These are phyloP conservation scores for Cisticola juncidis DNA, from an alignment of 2,113 vertebrate species.

Conservation along the genomic window DNA sequence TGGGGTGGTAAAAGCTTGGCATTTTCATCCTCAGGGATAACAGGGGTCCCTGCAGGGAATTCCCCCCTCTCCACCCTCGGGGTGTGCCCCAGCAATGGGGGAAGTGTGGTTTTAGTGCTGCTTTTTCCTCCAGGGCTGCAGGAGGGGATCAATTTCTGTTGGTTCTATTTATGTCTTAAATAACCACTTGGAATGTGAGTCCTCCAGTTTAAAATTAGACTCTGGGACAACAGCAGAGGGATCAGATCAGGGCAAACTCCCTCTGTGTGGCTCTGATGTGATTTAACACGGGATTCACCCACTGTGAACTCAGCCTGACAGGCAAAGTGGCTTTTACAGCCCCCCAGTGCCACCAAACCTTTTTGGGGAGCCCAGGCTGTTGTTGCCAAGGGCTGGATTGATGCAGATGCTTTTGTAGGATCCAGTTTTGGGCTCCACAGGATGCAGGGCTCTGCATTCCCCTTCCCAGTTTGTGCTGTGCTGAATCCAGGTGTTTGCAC, in stretches of 20 bases:
- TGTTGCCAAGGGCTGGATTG: background rate
- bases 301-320: background rate
- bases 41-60: background rate
- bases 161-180: slow-evolving; percentile 4
- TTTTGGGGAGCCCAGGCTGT: background rate
- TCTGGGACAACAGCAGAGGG: background rate
- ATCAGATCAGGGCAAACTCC: background rate
- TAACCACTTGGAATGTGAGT: background rate
- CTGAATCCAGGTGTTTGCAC: background rate
- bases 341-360: background rate
- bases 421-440: background rate
- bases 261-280: background rate
- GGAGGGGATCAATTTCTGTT: background rate
- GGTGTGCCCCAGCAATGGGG: background rate
- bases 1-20: background rate
- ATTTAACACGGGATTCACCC: background rate
- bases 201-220: slow-evolving; percentile 44
- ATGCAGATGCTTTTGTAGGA: background rate
- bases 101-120: background rate
- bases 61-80: background rate
- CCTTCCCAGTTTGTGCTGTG: background rate
- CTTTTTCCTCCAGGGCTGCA: background rate
- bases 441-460: background rate
- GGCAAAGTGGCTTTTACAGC: background rate
- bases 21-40: background rate